Conservation (phyloP, 92 coral and sea anemone genomes). For the Bergia sp. region DNA sequence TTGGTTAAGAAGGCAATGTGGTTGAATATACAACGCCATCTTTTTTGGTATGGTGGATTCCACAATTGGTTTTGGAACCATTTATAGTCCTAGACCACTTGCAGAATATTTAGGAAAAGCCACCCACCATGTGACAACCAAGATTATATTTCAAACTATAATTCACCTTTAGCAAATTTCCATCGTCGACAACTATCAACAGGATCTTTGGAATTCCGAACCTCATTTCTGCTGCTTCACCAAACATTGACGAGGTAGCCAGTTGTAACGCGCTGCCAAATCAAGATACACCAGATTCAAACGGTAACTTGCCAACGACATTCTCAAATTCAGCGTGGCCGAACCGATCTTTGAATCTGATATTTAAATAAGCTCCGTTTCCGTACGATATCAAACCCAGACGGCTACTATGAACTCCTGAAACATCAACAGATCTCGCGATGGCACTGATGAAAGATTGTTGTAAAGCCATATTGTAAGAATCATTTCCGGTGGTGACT, state of each 20-base stretch:
- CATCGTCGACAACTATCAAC: neutral
- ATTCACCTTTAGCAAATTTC: neutral
- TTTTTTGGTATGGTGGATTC: no score
- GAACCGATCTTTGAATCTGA: conserved; percentile 9
- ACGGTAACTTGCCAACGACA: neutral
- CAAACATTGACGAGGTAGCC: conserved; percentile 7
- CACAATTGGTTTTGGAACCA: no score
- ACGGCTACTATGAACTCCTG: conserved; percentile 19
- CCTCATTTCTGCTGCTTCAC: neutral
- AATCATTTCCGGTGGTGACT: conserved; percentile 13
- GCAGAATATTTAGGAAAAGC: neutral
- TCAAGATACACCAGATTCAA: conserved; percentile 1
- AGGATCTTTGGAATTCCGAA: conserved; percentile 4
- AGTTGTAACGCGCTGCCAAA: neutral
- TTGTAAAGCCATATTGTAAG: conserved; percentile 12
- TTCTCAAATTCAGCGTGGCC: neutral
- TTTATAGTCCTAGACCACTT: neutral
- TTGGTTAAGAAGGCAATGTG: no score
- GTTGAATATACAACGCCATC: no score
- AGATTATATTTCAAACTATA: neutral
- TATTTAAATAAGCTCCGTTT: neutral
- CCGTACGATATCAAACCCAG: conserved; percentile 21
- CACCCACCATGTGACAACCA: neutral
- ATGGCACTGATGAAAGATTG: conserved; percentile 14
- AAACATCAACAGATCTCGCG: conserved; percentile 4